These are phyloP conservation scores for Brachionus rotundiformis DNA, from an alignment of 1,140 invertebrate species.

Conservation along the genomic window DNA sequence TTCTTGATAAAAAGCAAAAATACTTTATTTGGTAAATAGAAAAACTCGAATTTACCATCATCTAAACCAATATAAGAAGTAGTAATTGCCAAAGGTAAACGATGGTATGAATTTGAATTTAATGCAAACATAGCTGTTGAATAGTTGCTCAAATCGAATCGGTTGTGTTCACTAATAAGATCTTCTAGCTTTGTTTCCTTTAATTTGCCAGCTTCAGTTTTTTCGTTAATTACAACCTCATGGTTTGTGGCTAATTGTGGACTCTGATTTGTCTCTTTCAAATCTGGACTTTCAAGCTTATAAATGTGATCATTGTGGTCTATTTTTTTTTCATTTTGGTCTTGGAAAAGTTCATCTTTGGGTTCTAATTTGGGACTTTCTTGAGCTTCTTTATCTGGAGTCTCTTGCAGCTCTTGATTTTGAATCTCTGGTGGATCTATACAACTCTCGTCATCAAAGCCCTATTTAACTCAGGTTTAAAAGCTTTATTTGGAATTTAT, in stretches of 20 bases:
- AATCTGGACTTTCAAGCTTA: background rate
- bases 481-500: background rate
- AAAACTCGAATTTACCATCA: background rate
- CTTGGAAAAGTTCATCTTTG: background rate
- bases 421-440: background rate
- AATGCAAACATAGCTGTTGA: background rate
- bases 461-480: background rate
- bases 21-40: background rate
- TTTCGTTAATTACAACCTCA: background rate
- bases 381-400: background rate
- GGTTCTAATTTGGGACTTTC: background rate
- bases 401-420: background rate
- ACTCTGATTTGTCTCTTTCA: background rate
- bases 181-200: background rate
- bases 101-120: slow-evolving; percentile 14
- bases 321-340: background rate
- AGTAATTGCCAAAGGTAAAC: background rate
- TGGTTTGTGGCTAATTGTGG: background rate
- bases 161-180: background rate
- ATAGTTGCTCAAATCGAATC: slow-evolving; percentile 13
- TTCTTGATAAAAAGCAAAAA: background rate
- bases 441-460: background rate
- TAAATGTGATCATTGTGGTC: background rate
- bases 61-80: background rate
- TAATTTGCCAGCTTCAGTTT: background rate